Evolutionary conservation across 2,113 vertebrate species (phyloP).

Genomic region (Oreochromis spilurus): DNA sequence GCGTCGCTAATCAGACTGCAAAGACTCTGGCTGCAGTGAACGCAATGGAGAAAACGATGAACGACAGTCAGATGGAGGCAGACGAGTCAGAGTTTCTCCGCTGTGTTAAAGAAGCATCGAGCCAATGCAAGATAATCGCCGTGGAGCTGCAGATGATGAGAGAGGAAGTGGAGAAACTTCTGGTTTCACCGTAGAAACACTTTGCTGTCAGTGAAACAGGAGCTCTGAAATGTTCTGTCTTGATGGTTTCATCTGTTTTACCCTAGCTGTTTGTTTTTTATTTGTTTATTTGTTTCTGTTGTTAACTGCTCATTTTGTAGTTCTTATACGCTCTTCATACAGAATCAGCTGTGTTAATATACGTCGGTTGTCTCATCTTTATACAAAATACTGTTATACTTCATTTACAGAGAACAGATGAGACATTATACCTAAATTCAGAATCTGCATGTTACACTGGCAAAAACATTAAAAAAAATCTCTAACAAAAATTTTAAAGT

Average conservation of each 20-base stretch:
- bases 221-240: neutral
- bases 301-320: neutral
- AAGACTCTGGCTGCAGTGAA: neutral
- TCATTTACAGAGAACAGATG: neutral
- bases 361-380: neutral
- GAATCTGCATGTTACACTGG: neutral
- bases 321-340: accelerated
- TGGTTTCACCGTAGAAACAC: neutral
- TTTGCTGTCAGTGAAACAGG: accelerated
- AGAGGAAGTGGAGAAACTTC: neutral
- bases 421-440: neutral
- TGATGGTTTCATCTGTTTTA: neutral
- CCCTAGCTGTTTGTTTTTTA: neutral
- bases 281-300: neutral
- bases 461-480: neutral
- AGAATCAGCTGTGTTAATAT: neutral
- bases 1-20: neutral
- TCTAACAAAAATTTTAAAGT: neutral
- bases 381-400: accelerated
- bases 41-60: neutral
- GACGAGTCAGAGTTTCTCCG: neutral
- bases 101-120: neutral
- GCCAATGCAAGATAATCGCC: accelerated
- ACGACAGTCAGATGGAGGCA: accelerated
- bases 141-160: neutral